phyloP scores from a whole-genome alignment of 2,797 vertebrate species.

The Xenops minutus region DNA sequence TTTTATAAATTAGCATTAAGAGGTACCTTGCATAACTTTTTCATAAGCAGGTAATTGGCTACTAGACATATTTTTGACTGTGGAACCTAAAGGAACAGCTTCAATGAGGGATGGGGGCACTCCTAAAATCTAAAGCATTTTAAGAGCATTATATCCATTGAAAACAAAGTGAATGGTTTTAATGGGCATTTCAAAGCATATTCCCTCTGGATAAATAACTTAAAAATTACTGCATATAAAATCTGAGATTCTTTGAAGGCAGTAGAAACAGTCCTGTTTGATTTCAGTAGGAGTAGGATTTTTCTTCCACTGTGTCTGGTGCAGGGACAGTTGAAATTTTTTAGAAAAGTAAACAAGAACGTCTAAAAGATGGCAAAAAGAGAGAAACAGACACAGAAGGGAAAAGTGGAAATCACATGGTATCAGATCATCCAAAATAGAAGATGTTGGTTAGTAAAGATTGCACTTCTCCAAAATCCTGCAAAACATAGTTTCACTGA shows the following conservation, averaged over 20 bases:
- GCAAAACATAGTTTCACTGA: slow-evolving; percentile 65
- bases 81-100: background rate
- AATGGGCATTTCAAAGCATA: slow-evolving; percentile 4
- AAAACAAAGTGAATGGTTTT: background rate
- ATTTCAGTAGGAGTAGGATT: background rate
- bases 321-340: background rate
- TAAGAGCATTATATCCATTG: background rate
- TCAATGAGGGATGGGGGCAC: background rate
- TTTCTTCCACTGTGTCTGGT: background rate
- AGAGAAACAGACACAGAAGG: background rate
- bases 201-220: slow-evolving; percentile 25
- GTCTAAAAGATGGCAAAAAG: slow-evolving; percentile 18
- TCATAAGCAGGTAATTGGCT: background rate
- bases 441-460: slow-evolving; percentile 60
- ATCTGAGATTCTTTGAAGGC: slow-evolving; percentile 19
- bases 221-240: slow-evolving; percentile 12
- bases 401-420: slow-evolving; percentile 53
- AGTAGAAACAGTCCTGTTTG: background rate
- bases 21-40: background rate
- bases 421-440: slow-evolving; percentile 66
- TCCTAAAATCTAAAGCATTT: background rate
- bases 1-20: background rate
- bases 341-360: slow-evolving; percentile 18
- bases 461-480: slow-evolving; percentile 54
- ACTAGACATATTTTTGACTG: background rate